These are phyloP conservation scores for Vulpes vulpes DNA, from an alignment of 2,113 vertebrate species.

Conservation along the genomic window DNA sequence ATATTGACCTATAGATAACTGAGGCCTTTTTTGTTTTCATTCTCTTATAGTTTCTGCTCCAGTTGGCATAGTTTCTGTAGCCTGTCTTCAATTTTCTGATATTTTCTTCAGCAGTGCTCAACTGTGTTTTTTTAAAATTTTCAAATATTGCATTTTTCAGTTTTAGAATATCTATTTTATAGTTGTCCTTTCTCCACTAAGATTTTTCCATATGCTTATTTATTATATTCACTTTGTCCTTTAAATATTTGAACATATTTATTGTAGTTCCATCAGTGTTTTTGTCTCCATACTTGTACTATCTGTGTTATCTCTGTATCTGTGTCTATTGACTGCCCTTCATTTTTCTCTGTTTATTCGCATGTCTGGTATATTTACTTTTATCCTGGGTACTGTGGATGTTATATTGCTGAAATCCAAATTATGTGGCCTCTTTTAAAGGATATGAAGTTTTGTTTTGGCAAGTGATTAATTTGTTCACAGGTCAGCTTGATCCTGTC, in stretches of 20 bases:
- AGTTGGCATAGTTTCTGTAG: background rate
- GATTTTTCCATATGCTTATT: background rate
- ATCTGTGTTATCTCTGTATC: background rate
- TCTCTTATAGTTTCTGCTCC: background rate
- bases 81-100: background rate
- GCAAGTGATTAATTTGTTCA: background rate
- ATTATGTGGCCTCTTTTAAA: background rate
- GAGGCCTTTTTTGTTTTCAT: background rate
- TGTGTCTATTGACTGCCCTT: background rate
- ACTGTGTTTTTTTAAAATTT: background rate
- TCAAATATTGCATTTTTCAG: background rate
- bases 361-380: background rate
- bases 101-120: background rate
- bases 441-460: background rate
- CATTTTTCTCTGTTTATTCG: slow-evolving; percentile 14
- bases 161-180: background rate
- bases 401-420: background rate
- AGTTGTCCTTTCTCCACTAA: background rate
- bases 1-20: background rate
- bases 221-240: background rate
- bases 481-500: background rate
- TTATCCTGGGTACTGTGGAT: background rate
- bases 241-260: background rate
- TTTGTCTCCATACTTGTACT: background rate
- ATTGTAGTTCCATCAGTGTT: background rate